A percentile compares a stretch with the other conserved stretches of the same genome.
Conservation (phyloP, 2,113 vertebrate genomes). For the Myotis davidii region DNA sequence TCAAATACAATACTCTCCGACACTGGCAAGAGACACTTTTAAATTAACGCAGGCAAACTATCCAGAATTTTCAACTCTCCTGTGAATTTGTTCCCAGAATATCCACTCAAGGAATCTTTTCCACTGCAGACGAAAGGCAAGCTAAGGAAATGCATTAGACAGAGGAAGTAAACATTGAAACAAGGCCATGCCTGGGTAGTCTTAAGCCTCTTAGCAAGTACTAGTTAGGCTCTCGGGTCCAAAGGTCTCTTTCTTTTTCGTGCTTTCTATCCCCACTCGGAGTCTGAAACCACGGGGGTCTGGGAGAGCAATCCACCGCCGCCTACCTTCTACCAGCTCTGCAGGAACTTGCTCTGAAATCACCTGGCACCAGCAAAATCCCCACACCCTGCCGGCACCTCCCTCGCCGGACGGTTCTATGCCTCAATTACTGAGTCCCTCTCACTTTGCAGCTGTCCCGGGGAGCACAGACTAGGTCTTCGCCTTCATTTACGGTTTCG, state of each 20-base stretch:
- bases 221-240: neutral
- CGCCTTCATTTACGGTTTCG: neutral
- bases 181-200: slow-evolving; percentile 42
- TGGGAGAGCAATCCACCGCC: neutral
- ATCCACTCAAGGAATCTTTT: slow-evolving; percentile 53
- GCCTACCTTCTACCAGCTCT: neutral
- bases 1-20: neutral
- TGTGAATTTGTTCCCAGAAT: slow-evolving; percentile 63
- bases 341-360: neutral
- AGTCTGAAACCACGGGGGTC: neutral
- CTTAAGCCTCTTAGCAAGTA: neutral
- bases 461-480: neutral
- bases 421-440: neutral
- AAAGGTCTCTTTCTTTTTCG: neutral
- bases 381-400: neutral
- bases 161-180: slow-evolving; percentile 66
- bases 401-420: neutral
- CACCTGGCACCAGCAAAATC: neutral
- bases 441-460: neutral
- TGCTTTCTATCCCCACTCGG: neutral
- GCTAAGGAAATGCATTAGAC: slow-evolving; percentile 70
- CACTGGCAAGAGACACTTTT: slow-evolving; percentile 39
- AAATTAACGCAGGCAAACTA: neutral
- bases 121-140: slow-evolving; percentile 67
- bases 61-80: slow-evolving; percentile 47